Conservation (phyloP, 2,888 invertebrate genomes). For the Spodoptera picta region DNA sequence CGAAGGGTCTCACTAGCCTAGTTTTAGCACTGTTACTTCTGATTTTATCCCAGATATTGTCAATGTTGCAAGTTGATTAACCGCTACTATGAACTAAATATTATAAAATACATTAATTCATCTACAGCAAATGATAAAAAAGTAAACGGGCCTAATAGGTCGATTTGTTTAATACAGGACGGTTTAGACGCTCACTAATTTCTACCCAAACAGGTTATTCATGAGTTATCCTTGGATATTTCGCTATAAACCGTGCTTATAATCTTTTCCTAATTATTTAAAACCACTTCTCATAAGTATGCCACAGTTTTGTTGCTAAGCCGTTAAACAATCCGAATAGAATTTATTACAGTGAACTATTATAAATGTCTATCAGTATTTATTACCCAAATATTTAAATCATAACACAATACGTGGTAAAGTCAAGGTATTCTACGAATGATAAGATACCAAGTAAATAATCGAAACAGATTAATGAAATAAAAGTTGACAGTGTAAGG, state of each 20-base stretch:
- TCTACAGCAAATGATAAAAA: constrained; percentile 1
- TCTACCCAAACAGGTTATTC: constrained; percentile 27
- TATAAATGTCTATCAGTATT: not conserved
- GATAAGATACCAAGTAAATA: constrained; percentile 17
- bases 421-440: too few species aligned
- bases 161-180: constrained; percentile 4
- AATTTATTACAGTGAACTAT: too few species aligned
- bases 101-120: not conserved
- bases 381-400: not conserved
- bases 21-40: constrained; percentile 31
- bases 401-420: not conserved
- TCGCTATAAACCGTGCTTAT: constrained; percentile 8
- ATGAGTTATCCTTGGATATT: constrained; percentile 17
- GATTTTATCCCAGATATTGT: constrained; percentile 6
- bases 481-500: not conserved
- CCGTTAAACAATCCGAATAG: not conserved
- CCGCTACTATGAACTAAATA: not conserved
- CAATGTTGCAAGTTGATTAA: not conserved
- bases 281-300: not conserved
- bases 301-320: not conserved
- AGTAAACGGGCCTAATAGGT: constrained; percentile 4
- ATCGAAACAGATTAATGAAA: constrained; percentile 13
- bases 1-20: constrained; percentile 34
- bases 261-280: constrained; percentile 9
- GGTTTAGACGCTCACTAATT: constrained; percentile 10